Percentiles rank a stretch among this genome's conserved stretches.
phyloP scores from a whole-genome alignment of 2,113 vertebrate genomes.

The Ctenodactylus gundi region DNA sequence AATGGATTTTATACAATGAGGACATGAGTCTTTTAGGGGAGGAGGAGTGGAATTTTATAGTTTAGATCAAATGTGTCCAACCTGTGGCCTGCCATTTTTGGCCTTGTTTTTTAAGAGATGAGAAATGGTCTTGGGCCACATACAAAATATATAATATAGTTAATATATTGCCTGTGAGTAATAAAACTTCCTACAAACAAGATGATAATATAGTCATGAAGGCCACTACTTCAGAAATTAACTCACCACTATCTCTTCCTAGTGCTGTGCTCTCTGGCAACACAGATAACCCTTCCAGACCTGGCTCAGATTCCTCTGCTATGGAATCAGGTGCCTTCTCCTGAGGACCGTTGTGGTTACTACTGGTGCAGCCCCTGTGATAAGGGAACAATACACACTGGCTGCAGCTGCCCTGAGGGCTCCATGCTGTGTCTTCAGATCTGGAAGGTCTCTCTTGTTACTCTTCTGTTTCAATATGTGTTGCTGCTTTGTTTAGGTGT shows the following conservation, averaged over 20 bases:
- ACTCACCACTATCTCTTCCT: not conserved
- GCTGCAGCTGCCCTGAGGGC: too few species aligned
- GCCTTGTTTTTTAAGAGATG: too few species aligned
- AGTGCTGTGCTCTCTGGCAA: not conserved
- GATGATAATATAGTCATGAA: not conserved
- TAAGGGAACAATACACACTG: rapidly evolving
- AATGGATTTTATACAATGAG: too few species aligned
- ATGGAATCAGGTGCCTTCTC: not conserved
- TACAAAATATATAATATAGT: too few species aligned
- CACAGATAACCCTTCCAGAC: not conserved
- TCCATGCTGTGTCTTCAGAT: rapidly evolving
- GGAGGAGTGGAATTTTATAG: too few species aligned
- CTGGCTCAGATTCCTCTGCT: rapidly evolving
- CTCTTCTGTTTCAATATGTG: not conserved
- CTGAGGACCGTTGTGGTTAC: too few species aligned
- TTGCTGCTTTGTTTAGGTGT: not conserved
- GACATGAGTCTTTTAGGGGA: too few species aligned
- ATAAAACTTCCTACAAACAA: too few species aligned
- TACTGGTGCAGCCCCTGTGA: rapidly evolving
- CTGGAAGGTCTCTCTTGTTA: rapidly evolving
- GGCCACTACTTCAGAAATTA: not conserved
- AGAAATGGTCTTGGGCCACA: too few species aligned
- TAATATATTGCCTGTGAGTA: too few species aligned
- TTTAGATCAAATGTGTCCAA: too few species aligned
- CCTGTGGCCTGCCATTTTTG: too few species aligned